Evolutionary conservation across 2,797 vertebrate genomes (phyloP).

Genomic region (Melanitta fusca): DNA sequence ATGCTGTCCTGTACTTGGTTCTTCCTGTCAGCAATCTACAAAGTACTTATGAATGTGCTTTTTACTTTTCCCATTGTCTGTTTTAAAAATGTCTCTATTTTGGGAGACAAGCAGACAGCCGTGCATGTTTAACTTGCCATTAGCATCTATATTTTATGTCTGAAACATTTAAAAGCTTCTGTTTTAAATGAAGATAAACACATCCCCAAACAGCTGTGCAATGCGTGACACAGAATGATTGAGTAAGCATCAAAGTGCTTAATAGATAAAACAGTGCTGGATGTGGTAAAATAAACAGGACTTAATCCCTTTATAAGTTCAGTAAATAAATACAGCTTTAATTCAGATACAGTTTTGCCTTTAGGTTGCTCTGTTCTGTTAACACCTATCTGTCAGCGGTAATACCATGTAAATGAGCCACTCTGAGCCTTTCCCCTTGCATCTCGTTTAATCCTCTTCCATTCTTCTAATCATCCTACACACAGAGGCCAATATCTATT

Average conservation of each 20-base stretch:
- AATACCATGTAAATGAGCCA: slow-evolving; percentile 88
- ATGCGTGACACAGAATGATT: slow-evolving; percentile 75
- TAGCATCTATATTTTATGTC: slow-evolving; percentile 69
- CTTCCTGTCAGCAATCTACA: slow-evolving; percentile 6
- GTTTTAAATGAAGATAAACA: slow-evolving; percentile 78
- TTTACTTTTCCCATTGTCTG: slow-evolving; percentile 38
- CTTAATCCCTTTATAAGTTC: slow-evolving; percentile 84
- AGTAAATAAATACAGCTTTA: slow-evolving; percentile 85
- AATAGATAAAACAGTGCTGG: slow-evolving; percentile 80
- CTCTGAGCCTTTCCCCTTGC: slow-evolving; percentile 76
- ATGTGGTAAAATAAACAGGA: slow-evolving; percentile 83
- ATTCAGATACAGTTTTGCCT: slow-evolving; percentile 84
- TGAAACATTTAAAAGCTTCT: slow-evolving; percentile 74
- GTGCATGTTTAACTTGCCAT: slow-evolving; percentile 63
- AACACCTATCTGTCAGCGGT: slow-evolving; percentile 84
- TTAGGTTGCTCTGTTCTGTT: slow-evolving; percentile 77
- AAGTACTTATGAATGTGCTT: slow-evolving; percentile 14
- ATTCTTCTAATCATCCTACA: slow-evolving; percentile 96
- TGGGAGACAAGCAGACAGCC: slow-evolving; percentile 27
- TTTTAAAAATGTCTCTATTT: slow-evolving; percentile 54
- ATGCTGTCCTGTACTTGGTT: not conserved
- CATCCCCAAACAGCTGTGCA: slow-evolving; percentile 63
- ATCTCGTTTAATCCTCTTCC: slow-evolving; percentile 90
- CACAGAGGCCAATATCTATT: slow-evolving; percentile 97
- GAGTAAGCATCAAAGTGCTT: slow-evolving; percentile 76